phyloP scores from a whole-genome alignment of 2,113 vertebrate species.

The Neodon shergylaensis region DNA sequence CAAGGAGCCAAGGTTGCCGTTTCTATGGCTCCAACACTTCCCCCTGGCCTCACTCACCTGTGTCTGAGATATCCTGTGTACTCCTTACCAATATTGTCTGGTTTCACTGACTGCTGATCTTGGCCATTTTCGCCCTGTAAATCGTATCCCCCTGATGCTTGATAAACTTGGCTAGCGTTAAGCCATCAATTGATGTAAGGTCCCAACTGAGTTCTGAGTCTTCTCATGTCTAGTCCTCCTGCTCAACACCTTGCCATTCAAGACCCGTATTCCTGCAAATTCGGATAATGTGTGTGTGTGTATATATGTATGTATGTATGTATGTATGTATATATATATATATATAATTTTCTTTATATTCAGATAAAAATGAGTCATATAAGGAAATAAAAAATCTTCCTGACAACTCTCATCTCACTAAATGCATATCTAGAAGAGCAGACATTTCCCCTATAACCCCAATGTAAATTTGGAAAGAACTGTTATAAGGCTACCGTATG shows the following conservation, averaged over 20 bases:
- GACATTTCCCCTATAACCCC: background rate
- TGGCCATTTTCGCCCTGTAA: background rate
- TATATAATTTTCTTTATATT: conserved; percentile 21
- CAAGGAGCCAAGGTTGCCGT: background rate
- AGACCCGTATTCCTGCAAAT: background rate
- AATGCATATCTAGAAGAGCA: conserved; percentile 22
- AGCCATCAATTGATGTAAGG: background rate
- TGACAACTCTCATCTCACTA: conserved; percentile 26
- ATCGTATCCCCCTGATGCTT: background rate
- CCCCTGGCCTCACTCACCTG: background rate
- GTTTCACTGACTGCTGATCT: background rate
- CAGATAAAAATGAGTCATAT: background rate
- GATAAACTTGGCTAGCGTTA: background rate
- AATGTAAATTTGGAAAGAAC: background rate
- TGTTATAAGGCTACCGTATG: conserved; percentile 6
- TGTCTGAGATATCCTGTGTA: background rate
- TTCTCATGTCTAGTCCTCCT: background rate
- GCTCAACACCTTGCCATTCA: background rate
- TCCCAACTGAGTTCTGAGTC: background rate
- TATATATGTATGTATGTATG: too few species aligned
- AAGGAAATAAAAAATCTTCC: conserved; percentile 2
- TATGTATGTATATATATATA: background rate
- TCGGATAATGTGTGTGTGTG: too few species aligned
- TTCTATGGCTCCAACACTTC: background rate
- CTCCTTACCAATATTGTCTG: background rate